Percentiles rank a stretch among this genome's conserved stretches.
These are phyloP conservation scores for Eutolmus rufibarbis DNA, from an alignment of 2,888 invertebrate species.

Conservation along the genomic window DNA sequence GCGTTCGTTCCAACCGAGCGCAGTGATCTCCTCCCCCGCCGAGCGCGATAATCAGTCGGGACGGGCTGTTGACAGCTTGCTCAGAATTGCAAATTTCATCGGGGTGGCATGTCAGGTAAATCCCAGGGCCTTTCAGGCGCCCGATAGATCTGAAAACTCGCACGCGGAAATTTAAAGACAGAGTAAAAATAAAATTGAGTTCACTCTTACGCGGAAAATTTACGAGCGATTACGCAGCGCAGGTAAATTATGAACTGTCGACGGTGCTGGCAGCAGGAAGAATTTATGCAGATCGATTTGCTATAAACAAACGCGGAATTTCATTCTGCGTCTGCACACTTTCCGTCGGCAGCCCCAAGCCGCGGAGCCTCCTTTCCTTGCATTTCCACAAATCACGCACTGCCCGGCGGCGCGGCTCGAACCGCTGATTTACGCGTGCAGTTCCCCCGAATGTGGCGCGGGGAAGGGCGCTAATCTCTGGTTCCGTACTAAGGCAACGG, in stretches of 20 bases:
- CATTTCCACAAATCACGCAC: not conserved
- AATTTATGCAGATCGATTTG: not conserved
- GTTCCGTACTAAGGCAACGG: not conserved
- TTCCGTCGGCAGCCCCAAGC: not conserved
- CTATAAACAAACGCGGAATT: not conserved
- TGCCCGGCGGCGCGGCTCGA: not conserved
- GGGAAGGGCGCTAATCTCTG: not conserved
- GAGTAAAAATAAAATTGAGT: not conserved
- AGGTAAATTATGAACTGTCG: conserved; percentile 6
- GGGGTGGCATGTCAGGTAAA: not conserved
- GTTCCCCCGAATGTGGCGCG: not conserved
- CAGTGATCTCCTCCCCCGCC: not conserved
- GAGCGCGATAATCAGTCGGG: not conserved
- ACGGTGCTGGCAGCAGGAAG: not conserved
- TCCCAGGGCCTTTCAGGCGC: not conserved
- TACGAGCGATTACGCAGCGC: not conserved
- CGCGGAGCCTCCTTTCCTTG: not conserved
- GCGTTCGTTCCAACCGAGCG: not conserved
- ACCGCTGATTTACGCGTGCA: not conserved
- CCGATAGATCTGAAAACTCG: not conserved
- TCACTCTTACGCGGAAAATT: not conserved
- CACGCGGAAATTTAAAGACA: not conserved
- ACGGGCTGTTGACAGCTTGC: not conserved
- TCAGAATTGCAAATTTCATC: not conserved
- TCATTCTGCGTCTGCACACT: not conserved